Percentiles rank a stretch among this genome's conserved stretches.
Conservation (phyloP, 2,797 vertebrate genomes). For the Rallus crepitans region DNA sequence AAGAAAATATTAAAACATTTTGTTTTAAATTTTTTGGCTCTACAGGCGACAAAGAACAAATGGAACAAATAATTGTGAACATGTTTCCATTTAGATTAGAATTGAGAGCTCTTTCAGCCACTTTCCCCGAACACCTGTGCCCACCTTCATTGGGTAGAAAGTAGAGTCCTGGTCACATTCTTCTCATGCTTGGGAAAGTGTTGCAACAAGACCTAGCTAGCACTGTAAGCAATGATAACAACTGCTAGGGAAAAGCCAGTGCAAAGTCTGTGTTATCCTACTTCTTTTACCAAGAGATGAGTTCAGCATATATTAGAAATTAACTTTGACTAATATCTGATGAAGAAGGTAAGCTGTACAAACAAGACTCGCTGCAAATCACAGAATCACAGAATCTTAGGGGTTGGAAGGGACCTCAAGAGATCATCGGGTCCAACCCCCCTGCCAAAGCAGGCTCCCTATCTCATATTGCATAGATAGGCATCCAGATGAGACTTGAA, state of each 20-base stretch:
- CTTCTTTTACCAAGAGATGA: neutral
- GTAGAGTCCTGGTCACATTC: neutral
- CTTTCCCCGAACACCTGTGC: neutral
- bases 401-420: too few relatives aligned
- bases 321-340: neutral
- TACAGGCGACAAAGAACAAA: neutral
- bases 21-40: neutral
- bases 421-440: too few relatives aligned
- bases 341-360: neutral
- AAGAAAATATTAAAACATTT: neutral
- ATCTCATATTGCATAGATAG: too few relatives aligned
- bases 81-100: neutral
- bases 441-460: too few relatives aligned
- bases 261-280: neutral
- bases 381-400: too few relatives aligned
- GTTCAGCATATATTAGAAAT: neutral
- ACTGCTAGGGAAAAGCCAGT: neutral
- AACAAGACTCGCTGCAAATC: neutral
- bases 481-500: too few relatives aligned
- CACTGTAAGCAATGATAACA: neutral
- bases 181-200: neutral
- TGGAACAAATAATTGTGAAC: neutral
- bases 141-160: neutral
- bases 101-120: neutral
- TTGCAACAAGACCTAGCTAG: neutral